Evolutionary conservation across 35 echinoderm and acorn worm species (phyloP).

Genomic region (Amphiura filiformis): DNA sequence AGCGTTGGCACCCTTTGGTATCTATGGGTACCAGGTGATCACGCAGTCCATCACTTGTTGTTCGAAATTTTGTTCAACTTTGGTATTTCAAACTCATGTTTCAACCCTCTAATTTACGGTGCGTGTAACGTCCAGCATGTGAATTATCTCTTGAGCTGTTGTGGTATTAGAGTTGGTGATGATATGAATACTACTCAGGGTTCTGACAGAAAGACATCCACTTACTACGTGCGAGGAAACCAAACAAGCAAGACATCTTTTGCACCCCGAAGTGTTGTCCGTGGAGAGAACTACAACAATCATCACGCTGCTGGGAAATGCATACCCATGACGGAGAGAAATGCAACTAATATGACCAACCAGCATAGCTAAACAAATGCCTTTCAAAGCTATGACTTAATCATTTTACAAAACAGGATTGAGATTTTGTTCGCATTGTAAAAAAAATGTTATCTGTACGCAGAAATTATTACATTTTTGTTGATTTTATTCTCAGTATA

Average conservation of each 20-base stretch:
- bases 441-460: too few relatives aligned
- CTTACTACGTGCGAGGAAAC: constrained; percentile 32
- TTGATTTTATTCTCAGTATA: too few relatives aligned
- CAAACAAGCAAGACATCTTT: not conserved
- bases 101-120: constrained; percentile 90
- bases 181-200: constrained; percentile 8
- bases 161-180: constrained; percentile 6
- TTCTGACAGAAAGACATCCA: constrained; percentile 55
- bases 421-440: too few relatives aligned
- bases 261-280: not conserved
- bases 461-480: too few relatives aligned
- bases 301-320: not conserved
- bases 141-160: constrained; percentile 44
- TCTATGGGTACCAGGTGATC: not conserved
- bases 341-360: not conserved
- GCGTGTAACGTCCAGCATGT: constrained; percentile 74
- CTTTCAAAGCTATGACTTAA: too few relatives aligned
- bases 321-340: not conserved
- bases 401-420: too few relatives aligned
- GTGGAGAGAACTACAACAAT: not conserved
- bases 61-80: constrained; percentile 57
- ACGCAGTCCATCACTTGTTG: not conserved
- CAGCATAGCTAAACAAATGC: too few relatives aligned
- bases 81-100: constrained; percentile 87
- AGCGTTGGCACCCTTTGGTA: constrained; percentile 43